Percentiles rank a stretch among this genome's conserved stretches.
These are phyloP conservation scores for Drepana falcataria DNA, from an alignment of 2,888 invertebrate genomes.

Conservation along the genomic window DNA sequence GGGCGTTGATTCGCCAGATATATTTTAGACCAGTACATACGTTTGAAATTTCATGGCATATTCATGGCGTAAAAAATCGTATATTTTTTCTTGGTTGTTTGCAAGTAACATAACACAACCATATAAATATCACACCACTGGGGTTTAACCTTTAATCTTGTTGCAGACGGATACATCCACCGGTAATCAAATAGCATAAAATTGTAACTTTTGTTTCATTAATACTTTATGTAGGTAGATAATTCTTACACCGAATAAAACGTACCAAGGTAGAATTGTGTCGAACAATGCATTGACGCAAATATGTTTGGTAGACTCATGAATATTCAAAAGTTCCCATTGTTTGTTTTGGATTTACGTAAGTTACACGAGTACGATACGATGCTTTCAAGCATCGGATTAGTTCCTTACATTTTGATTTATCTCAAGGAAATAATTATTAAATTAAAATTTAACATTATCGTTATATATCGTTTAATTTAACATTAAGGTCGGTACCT, in stretches of 20 bases:
- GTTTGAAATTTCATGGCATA: too few species aligned
- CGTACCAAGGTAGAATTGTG: not conserved
- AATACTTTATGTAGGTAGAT: not conserved
- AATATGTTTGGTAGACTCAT: not conserved
- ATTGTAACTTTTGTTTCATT: not conserved
- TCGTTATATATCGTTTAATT: too few species aligned
- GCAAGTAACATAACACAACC: too few species aligned
- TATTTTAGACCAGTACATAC: too few species aligned
- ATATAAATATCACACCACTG: too few species aligned
- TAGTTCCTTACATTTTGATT: not conserved
- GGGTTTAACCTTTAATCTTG: too few species aligned
- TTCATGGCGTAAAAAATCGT: too few species aligned
- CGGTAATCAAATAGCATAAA: not conserved
- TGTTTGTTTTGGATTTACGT: slow-evolving; percentile 2
- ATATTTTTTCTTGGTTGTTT: too few species aligned
- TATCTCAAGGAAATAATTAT: not conserved
- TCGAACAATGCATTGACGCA: slow-evolving; percentile 1
- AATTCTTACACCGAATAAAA: not conserved
- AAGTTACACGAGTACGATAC: not conserved
- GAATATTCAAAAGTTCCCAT: not conserved
- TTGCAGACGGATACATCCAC: too few species aligned
- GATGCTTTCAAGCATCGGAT: not conserved
- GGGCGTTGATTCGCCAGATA: too few species aligned
- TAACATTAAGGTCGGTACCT: too few species aligned
- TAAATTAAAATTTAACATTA: too few species aligned